These are phyloP conservation scores for Bombus fervidus DNA, from an alignment of 1,140 invertebrate species.

Conservation along the genomic window DNA sequence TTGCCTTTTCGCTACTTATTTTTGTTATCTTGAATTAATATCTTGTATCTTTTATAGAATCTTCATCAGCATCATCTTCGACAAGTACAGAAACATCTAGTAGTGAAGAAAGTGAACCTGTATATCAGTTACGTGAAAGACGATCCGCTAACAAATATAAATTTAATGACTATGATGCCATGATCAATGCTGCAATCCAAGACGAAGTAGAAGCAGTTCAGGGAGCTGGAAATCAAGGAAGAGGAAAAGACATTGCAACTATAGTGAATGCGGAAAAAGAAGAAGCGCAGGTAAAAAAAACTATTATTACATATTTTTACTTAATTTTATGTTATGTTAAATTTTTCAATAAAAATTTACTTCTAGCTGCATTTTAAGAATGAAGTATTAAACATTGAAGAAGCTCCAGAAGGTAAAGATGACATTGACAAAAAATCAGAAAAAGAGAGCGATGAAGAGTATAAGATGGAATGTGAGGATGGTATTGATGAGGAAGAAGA, in stretches of 20 bases:
- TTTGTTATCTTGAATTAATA: not conserved
- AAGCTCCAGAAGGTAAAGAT: slow-evolving; percentile 66
- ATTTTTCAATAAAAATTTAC: slow-evolving; percentile 6
- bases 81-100: slow-evolving; percentile 82
- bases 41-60: slow-evolving; percentile 60
- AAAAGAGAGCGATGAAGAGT: slow-evolving; percentile 79
- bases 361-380: slow-evolving; percentile 56
- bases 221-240: slow-evolving; percentile 89
- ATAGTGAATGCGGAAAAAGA: slow-evolving; percentile 92
- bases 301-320: slow-evolving; percentile 12
- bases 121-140: slow-evolving; percentile 91
- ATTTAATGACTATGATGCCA: slow-evolving; percentile 96
- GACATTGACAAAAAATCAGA: slow-evolving; percentile 73
- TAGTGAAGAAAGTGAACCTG: slow-evolving; percentile 87
- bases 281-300: slow-evolving; percentile 83
- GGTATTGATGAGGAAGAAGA: slow-evolving; percentile 77
- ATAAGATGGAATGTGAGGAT: slow-evolving; percentile 83
- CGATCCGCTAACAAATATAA: slow-evolving; percentile 90
- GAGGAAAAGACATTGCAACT: slow-evolving; percentile 94
- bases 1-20: not conserved
- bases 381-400: slow-evolving; percentile 69
- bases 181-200: slow-evolving; percentile 96
- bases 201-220: slow-evolving; percentile 89
- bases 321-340: not conserved
- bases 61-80: slow-evolving; percentile 70